A percentile compares a stretch with the other conserved stretches of the same genome.
These are phyloP conservation scores for Hemiscyllium ocellatum DNA, from an alignment of 2,113 vertebrate species.

Conservation along the genomic window DNA sequence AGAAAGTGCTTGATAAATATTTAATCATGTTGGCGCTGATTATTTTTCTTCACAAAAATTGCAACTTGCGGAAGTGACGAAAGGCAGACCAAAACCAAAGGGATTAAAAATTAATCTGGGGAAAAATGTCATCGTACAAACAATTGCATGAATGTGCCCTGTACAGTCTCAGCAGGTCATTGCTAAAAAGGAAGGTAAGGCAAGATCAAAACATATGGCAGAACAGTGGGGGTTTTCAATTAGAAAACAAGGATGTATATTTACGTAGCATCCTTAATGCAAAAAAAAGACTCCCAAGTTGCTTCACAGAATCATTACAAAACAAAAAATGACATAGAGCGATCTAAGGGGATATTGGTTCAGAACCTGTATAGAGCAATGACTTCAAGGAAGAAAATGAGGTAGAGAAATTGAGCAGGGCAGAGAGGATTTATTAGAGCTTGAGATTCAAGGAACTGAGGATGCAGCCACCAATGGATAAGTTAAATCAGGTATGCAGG, in stretches of 20 bases:
- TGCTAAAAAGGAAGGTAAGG: neutral
- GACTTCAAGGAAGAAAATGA: neutral
- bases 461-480: neutral
- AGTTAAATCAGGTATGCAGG: neutral
- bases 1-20: neutral
- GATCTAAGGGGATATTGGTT: neutral
- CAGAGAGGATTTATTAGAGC: neutral
- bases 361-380: neutral
- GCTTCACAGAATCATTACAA: neutral
- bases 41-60: too few relatives aligned
- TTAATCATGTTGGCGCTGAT: neutral
- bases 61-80: neutral
- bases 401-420: neutral
- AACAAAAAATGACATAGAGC: neutral
- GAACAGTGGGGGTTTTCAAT: neutral
- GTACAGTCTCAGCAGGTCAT: neutral
- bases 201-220: neutral
- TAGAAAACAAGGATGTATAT: neutral
- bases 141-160: neutral
- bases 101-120: neutral
- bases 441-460: neutral
- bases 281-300: neutral
- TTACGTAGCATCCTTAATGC: neutral
- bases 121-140: neutral
- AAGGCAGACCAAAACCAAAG: neutral